Conservation (phyloP, 2,888 invertebrate genomes). For the Panzeria rudis region DNA sequence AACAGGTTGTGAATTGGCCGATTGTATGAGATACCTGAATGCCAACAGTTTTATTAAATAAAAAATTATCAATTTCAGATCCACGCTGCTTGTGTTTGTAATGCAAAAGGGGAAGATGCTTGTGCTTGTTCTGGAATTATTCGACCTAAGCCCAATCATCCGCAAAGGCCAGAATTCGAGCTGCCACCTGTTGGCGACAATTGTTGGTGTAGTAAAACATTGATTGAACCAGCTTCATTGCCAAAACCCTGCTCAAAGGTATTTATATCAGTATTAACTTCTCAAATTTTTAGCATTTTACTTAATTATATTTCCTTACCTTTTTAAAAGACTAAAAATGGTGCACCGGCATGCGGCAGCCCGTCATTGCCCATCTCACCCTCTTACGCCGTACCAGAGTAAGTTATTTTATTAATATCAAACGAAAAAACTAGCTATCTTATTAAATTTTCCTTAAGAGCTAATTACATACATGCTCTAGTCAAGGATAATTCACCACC, state of each 20-base stretch:
- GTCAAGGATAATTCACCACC: constrained; percentile 76
- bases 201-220: constrained; percentile 81
- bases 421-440: not conserved
- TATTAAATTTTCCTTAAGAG: constrained; percentile 13
- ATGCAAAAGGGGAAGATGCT: constrained; percentile 78
- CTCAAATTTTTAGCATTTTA: not conserved
- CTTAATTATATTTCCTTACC: not conserved
- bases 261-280: constrained; percentile 74
- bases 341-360: constrained; percentile 38
- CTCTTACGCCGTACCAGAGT: constrained; percentile 60
- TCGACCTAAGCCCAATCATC: constrained; percentile 76
- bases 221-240: constrained; percentile 82
- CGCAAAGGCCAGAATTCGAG: constrained; percentile 72
- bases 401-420: constrained; percentile 39
- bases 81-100: constrained; percentile 79
- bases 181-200: constrained; percentile 81
- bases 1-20: too few relatives aligned
- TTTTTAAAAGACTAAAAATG: constrained; percentile 26
- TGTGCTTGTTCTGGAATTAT: constrained; percentile 77
- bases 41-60: not conserved
- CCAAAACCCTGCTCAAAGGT: constrained; percentile 79
- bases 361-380: not conserved
- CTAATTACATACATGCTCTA: not conserved
- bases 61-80: constrained; percentile 72
- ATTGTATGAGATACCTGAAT: not conserved